Evolutionary conservation across 2,888 invertebrate genomes (phyloP), one percentile per base, ranked within the genome.

Genomic region (Myopa testacea): DNA sequence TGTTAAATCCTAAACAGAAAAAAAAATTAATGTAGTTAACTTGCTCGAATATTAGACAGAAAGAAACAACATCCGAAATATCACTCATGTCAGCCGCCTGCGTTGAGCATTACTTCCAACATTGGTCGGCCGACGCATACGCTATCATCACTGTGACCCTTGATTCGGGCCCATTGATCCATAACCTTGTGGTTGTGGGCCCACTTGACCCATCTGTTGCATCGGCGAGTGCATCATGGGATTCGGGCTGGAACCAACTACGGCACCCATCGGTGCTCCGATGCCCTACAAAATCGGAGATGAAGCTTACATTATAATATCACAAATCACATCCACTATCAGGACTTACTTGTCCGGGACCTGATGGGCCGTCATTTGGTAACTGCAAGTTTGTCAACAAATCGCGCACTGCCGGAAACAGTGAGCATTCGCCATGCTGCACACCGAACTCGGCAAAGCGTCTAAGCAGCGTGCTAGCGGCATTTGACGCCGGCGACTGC

Each of bases 371-470:
- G 86, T 96, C 96, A 50, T 94, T 93, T 70, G 96, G 96, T 80
- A 96, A 90, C 65, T 93, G 93, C 84, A 98, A 92, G 91, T 95
- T 97, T 60, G 94, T 92, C 75, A 98, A 90, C 78, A 98, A 90
- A 90, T 98, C 97, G 81, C 96, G 92, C 70, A 98, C 94, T 34
- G 97, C 96, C 50, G 97, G 97, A 89, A 95, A 97, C 76, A 98
- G 92, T 19, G 96, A 95, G 88, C 98, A 98, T 86, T 98, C 97
- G 91, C 91, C 95, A 94, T 90, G 96, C 92, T 91, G 90, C 1
- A 84, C 83, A 82, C 92, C 92, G 87, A 93, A 95, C 85, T 96
- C 96, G 75, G 93, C 92, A 87, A 95, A 96, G 71, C 93, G 90
- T 83, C 94, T 93, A 16, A 94, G 89, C 78, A 93, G 91, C 34